phyloP scores from a whole-genome alignment of 1,140 invertebrate species.

The Acarapis woodi region DNA sequence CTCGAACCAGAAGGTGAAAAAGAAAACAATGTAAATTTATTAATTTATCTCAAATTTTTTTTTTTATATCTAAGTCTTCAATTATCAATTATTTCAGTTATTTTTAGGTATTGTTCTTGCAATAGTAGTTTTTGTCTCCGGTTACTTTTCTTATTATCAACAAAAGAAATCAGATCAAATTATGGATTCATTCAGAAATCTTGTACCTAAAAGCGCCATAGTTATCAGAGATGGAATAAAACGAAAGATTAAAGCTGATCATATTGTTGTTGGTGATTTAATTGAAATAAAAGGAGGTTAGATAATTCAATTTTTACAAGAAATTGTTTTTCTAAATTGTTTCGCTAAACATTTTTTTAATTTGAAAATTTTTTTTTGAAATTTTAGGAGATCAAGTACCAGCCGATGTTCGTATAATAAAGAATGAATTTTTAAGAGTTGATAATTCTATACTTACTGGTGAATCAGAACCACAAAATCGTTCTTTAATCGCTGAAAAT shows the following conservation, averaged over 20 bases:
- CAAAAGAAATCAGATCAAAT: constrained; percentile 62
- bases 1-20: no score
- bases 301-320: no score
- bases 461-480: constrained; percentile 30
- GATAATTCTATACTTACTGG: constrained; percentile 17
- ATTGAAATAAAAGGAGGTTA: constrained; percentile 50
- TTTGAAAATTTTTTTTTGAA: background rate
- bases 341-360: background rate
- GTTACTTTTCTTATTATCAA: constrained; percentile 91
- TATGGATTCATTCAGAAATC: constrained; percentile 33
- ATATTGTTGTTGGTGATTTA: constrained; percentile 36
- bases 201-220: constrained; percentile 40
- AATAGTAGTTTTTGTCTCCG: constrained; percentile 68
- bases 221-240: constrained; percentile 83
- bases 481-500: constrained; percentile 17
- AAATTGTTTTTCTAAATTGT: background rate
- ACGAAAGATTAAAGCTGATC: constrained; percentile 50
- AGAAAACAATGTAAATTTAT: background rate
- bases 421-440: constrained; percentile 26
- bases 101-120: constrained; percentile 11
- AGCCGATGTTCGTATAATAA: constrained; percentile 16
- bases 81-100: constrained; percentile 17
- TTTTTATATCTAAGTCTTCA: background rate
- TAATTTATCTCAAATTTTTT: background rate
- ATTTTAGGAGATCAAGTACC: constrained; percentile 26